phyloP scores from a whole-genome alignment of 23 tunicate genomes.

The Oikopleura dioica region DNA sequence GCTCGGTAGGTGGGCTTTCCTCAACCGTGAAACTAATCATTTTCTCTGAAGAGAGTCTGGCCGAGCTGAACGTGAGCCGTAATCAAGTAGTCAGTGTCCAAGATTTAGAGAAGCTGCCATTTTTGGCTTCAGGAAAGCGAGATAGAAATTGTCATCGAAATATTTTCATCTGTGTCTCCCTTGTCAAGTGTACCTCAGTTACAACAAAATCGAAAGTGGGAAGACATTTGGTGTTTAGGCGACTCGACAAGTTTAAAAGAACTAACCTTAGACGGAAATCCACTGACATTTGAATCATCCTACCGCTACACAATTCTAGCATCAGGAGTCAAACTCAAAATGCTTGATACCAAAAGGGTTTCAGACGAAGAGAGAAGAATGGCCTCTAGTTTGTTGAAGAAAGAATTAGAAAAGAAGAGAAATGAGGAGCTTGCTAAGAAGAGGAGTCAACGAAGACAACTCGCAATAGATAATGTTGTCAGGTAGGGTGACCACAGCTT shows the following conservation, averaged over 20 bases:
- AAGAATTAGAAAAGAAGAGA: constrained; percentile 65
- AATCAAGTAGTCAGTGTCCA: constrained; percentile 28
- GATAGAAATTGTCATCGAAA: too few species aligned
- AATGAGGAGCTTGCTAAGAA: not conserved
- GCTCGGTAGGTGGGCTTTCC: too few species aligned
- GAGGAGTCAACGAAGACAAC: not conserved
- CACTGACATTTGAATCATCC: constrained; percentile 29
- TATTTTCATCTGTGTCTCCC: too few species aligned
- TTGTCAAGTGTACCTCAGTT: constrained; percentile 56
- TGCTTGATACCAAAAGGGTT: constrained; percentile 67
- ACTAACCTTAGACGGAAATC: constrained; percentile 94
- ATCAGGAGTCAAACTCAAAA: constrained; percentile 51
- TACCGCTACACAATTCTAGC: constrained; percentile 65
- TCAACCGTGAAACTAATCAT: too few species aligned
- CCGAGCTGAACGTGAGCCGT: constrained; percentile 71
- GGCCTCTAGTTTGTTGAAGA: constrained; percentile 43
- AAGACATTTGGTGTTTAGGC: constrained; percentile 50
- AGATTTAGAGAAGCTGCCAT: constrained; percentile 37
- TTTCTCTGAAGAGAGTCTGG: constrained; percentile 52
- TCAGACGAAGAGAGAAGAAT: constrained; percentile 80
- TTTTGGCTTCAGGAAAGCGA: too few species aligned
- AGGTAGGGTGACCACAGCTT: too few species aligned
- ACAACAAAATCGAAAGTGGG: constrained; percentile 56
- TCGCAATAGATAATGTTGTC: too few species aligned
- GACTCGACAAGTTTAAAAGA: constrained; percentile 40